phyloP scores from a whole-genome alignment of 2,888 invertebrate genomes.

The Zaprionus bogoriensis region DNA sequence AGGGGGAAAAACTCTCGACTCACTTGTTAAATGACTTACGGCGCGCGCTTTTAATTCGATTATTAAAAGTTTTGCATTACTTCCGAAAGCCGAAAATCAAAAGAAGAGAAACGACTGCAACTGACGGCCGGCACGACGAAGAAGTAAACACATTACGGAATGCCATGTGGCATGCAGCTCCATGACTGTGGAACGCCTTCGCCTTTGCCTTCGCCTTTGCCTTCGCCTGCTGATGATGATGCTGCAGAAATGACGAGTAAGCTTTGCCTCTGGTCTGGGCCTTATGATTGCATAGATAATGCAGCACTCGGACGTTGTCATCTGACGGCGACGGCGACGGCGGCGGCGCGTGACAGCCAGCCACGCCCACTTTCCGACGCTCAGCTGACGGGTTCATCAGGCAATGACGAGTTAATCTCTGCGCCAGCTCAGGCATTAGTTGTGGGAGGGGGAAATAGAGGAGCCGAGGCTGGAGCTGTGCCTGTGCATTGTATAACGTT shows the following conservation, averaged over 20 bases:
- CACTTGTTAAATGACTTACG: slow-evolving; percentile 66
- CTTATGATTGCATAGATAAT: slow-evolving; percentile 62
- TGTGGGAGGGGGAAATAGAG: slow-evolving; percentile 15
- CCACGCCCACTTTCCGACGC: slow-evolving; percentile 40
- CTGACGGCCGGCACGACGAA: slow-evolving; percentile 32
- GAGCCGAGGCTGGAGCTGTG: slow-evolving; percentile 3
- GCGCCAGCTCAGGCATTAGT: slow-evolving; percentile 73
- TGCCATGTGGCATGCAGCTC: slow-evolving; percentile 17
- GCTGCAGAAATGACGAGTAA: slow-evolving; percentile 59
- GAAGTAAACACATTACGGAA: slow-evolving; percentile 36
- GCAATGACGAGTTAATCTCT: slow-evolving; percentile 76
- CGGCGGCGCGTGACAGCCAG: slow-evolving; percentile 66
- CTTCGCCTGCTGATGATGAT: slow-evolving; percentile 45
- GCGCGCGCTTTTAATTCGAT: slow-evolving; percentile 72
- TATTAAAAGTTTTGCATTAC: slow-evolving; percentile 77
- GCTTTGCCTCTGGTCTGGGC: slow-evolving; percentile 6
- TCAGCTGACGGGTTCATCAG: slow-evolving; percentile 47
- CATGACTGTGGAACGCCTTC: not conserved
- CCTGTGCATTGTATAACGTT: slow-evolving; percentile 63
- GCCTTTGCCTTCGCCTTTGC: slow-evolving; percentile 12
- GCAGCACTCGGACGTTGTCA: slow-evolving; percentile 61
- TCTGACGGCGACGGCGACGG: slow-evolving; percentile 66
- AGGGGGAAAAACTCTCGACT: slow-evolving; percentile 36
- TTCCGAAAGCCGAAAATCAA: slow-evolving; percentile 52
- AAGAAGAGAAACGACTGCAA: slow-evolving; percentile 12